Base-by-base conservation (phyloP, 2,113 vertebrate species). In the Oncorhynchus mykiss region DNA sequence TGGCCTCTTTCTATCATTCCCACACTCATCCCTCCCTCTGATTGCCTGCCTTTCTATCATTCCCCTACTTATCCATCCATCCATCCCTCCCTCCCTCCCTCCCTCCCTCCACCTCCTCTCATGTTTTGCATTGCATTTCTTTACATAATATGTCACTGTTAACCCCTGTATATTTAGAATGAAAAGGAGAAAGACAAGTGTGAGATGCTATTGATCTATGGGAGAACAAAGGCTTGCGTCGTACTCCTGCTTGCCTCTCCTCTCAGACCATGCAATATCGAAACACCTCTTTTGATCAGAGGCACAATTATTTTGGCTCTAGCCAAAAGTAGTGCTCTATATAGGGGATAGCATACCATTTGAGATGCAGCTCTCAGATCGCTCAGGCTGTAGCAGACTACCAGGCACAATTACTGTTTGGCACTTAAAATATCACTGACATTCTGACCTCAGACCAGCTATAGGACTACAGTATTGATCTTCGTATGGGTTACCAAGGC, bases 231-330 rank as follows among this genome's bases (percentile, higher is more conserved):
- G 34, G 31, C 67, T 22, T 49, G 68, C 20, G 27, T 51, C 14
- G 22, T 34, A 13, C 65, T 27, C 39, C 14, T 68, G 24, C 39
- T 34, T 66, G 70, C 27, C 54, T 62, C 18, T 51, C 22, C 16
- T 54, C 51, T 54, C 72, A 70, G 67, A 71, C n/a, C 20, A 25
- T 45, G 51, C 51, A 54, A 7, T 54, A 20, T 69, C 8, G 25
- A 74, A 73, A 74, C 24, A 70, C 49, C 16, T 25, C 25, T 60
- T 79, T 74, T 74, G 77, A 79, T 70, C 65, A 34, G 18, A 45
- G 71, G 31, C 66, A 59, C 24, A 14, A 27, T 27, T 27, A 2
- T 27, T 27, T 27, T 27, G 51, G 1, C 51, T 18, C 16, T 45
- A 9, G 2, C 8, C 39, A 45, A 45, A 45, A 45, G 39, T 11